phyloP scores from a whole-genome alignment of 2,797 vertebrate genomes.

The Caiman crocodilus region DNA sequence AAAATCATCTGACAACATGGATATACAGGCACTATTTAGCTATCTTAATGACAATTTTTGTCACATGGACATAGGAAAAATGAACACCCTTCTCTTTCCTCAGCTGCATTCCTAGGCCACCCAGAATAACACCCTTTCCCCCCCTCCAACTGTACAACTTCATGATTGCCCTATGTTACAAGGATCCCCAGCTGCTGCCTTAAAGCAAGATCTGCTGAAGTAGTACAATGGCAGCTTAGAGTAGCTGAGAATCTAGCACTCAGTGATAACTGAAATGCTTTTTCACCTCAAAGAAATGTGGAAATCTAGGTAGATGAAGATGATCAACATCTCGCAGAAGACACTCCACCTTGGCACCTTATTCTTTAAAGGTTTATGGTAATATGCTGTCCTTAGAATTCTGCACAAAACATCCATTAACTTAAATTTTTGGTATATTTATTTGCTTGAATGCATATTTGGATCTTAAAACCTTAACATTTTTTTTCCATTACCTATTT shows the following conservation, averaged over 20 bases:
- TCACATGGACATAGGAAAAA: too few species aligned
- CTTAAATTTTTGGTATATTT: fast-evolving
- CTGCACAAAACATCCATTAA: neutral
- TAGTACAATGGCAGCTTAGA: neutral
- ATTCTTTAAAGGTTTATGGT: neutral
- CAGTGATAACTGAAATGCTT: fast-evolving
- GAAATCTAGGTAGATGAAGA: fast-evolving
- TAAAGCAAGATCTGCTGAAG: neutral
- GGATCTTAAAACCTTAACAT: neutral
- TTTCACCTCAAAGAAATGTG: neutral
- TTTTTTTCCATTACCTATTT: neutral
- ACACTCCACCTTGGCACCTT: fast-evolving
- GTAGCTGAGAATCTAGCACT: neutral
- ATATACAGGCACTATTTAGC: too few species aligned
- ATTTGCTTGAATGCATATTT: neutral
- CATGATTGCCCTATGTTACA: neutral
- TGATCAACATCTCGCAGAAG: fast-evolving
- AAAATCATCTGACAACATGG: too few species aligned
- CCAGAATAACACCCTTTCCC: too few species aligned
- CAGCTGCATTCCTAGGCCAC: neutral
- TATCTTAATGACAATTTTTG: too few species aligned
- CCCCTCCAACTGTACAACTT: neutral
- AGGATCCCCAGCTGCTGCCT: neutral
- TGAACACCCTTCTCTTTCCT: neutral
- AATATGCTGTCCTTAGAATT: neutral